Evolutionary conservation across 2,113 vertebrate genomes (phyloP).

Genomic region (Natator depressus): DNA sequence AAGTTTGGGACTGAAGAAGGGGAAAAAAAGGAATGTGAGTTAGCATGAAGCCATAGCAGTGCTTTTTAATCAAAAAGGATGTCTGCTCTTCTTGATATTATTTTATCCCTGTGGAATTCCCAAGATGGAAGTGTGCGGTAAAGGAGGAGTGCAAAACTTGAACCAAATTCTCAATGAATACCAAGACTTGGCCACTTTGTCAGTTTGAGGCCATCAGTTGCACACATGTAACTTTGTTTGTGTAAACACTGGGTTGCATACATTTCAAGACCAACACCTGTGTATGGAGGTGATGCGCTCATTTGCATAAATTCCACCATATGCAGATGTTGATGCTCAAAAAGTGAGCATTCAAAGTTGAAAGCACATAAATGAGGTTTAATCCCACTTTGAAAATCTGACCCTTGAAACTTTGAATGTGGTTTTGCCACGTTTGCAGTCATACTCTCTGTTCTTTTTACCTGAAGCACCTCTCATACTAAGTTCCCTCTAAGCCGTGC

Average conservation of each 20-base stretch:
- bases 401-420: neutral
- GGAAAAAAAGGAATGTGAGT: neutral
- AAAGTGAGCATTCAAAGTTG: neutral
- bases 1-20: neutral
- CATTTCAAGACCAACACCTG: neutral
- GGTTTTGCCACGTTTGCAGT: neutral
- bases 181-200: neutral
- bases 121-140: neutral
- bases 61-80: neutral
- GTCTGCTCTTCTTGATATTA: neutral
- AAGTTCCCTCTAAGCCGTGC: no score
- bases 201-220: neutral
- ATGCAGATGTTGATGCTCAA: neutral
- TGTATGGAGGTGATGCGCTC: neutral
- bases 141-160: neutral
- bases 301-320: neutral
- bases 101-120: neutral
- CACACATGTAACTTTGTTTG: accelerated
- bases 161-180: neutral
- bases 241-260: neutral
- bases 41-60: neutral
- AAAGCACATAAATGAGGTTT: neutral
- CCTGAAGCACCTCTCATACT: neutral
- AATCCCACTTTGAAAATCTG: neutral
- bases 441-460: neutral